Base-by-base conservation (phyloP, 2,113 vertebrate species). In the Strix uralensis region DNA sequence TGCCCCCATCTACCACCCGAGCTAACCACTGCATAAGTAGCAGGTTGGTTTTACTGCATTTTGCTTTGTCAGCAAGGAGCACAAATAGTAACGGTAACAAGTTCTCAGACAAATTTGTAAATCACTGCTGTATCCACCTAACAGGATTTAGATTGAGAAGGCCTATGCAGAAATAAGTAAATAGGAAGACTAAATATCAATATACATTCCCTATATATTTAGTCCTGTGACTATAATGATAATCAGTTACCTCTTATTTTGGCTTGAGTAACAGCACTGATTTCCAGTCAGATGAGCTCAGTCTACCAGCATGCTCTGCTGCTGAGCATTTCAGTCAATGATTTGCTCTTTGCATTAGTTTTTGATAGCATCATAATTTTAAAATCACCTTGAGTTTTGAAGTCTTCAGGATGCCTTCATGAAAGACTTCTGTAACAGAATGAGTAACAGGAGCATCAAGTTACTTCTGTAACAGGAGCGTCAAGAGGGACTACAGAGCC, bases 1-100 rank as follows among this genome's bases (percentile, higher is more conserved):
- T 65, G 38, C 20, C 16, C 26, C 32, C 40, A 40, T 14, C 40
- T 42, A 34, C 29, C 49, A 71, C 42, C 52, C 2, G 6, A 81
- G 80, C 42, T 74, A 55, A 65, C 13, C 1, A 9, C 15, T 29
- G 23, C 21, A n/a, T 9, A 30, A 44, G 32, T 5, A 55, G 11
- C 30, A 63, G 81, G 13, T 8, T 62, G 49, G 10, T 54, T 63
- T 81, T 61, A 32, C 59, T 84, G 59, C 29, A 19, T 32, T 83
- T 91, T 75, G 40, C 52, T 42, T 89, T 80, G 57, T 63, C 80
- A 75, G 47, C 14, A 29, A 55, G 49, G 32, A 86, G 11, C 30
- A 75, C 2, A 9, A 73, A 40, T 51, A 29, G 16, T 30, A 81
- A 34, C 21, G 0, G 0, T 22, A 67, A 38, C 7, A 70, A 67